Percentiles rank a stretch among this genome's conserved stretches.
phyloP scores from a whole-genome alignment of 2,113 vertebrate species.

The Limanda limanda region DNA sequence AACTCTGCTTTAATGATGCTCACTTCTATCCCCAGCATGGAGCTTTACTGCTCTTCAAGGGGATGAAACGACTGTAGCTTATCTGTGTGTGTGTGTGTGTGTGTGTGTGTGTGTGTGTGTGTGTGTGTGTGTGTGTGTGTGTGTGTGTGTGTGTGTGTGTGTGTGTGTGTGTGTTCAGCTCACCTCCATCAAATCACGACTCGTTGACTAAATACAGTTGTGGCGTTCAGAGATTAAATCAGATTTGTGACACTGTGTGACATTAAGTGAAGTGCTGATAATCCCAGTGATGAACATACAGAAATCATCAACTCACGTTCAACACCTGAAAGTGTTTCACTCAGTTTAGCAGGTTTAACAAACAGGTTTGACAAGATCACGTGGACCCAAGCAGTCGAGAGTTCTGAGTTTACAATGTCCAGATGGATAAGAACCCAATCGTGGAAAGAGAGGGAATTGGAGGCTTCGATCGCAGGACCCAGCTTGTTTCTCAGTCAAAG shows the following conservation, averaged over 20 bases:
- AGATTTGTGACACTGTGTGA: constrained; percentile 1
- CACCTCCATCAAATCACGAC: constrained; percentile 4
- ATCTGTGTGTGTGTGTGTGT: neutral
- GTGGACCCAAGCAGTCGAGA: no score
- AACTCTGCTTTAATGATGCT: neutral
- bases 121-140: neutral
- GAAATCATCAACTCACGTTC: neutral
- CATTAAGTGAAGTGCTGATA: neutral
- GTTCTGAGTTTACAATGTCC: no score
- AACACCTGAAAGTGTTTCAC: neutral
- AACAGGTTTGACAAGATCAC: no score
- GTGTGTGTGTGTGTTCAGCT: neutral
- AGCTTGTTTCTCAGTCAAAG: no score
- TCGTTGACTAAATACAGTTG: neutral
- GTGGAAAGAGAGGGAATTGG: no score
- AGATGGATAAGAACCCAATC: no score
- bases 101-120: neutral
- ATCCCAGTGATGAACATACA: neutral
- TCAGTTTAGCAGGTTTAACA: no score
- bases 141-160: neutral
- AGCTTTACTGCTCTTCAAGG: constrained; percentile 4
- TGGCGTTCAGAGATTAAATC: constrained; percentile 3
- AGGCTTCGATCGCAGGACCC: no score
- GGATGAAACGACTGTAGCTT: neutral
- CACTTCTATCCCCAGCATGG: neutral